phyloP scores from a whole-genome alignment of 2,888 invertebrate genomes.

The Cosmia pyralina region DNA sequence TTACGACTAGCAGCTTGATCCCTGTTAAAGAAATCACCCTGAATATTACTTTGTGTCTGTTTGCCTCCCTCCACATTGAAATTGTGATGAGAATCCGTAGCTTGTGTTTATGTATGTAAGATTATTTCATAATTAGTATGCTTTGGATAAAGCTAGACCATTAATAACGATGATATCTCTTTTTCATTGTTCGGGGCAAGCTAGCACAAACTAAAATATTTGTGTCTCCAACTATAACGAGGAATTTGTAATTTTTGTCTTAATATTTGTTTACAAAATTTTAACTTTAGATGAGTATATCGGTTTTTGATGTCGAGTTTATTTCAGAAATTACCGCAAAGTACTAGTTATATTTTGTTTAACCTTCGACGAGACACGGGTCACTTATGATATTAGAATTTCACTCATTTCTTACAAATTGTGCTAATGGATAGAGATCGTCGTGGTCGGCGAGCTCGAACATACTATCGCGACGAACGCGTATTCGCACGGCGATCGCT shows the following conservation, averaged over 20 bases:
- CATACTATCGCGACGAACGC: not conserved
- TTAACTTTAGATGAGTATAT: slow-evolving; percentile 36
- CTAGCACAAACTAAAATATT: slow-evolving; percentile 40
- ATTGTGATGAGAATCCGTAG: not conserved
- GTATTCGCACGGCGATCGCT: not conserved
- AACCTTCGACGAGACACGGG: slow-evolving; percentile 16
- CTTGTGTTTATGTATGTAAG: not conserved
- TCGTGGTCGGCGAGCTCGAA: not conserved
- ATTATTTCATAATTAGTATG: not conserved
- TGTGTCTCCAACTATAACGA: slow-evolving; percentile 9
- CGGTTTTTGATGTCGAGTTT: slow-evolving; percentile 39
- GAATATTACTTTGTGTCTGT: slow-evolving; percentile 40
- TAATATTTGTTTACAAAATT: slow-evolving; percentile 33
- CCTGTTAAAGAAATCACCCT: slow-evolving; percentile 18
- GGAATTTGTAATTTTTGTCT: slow-evolving; percentile 28
- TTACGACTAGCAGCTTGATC: not conserved
- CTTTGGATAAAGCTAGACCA: not conserved
- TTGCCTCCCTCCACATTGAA: slow-evolving; percentile 26
- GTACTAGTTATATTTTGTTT: slow-evolving; percentile 35
- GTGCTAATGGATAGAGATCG: not conserved
- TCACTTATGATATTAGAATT: not conserved
- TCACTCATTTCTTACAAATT: not conserved
- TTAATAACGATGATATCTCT: not conserved
- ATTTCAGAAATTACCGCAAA: slow-evolving; percentile 35
- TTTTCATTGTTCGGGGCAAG: slow-evolving; percentile 29